These are phyloP conservation scores for Andrena bucephala DNA, from an alignment of 2,888 invertebrate genomes.

Conservation along the genomic window DNA sequence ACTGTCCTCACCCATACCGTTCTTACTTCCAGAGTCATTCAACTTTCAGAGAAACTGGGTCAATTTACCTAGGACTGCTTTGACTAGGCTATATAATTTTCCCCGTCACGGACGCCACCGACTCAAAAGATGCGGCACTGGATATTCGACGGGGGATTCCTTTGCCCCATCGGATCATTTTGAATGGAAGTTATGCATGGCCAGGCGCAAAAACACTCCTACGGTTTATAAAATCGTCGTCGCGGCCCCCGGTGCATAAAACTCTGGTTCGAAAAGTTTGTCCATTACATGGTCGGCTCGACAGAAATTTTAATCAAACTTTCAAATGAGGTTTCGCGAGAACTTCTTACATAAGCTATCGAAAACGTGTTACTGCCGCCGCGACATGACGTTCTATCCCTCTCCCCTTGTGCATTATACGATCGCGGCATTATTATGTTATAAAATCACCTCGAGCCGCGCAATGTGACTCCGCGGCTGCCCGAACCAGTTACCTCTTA, in stretches of 20 bases:
- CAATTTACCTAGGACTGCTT: not conserved
- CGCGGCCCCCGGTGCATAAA: constrained; percentile 54
- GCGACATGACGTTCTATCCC: constrained; percentile 23
- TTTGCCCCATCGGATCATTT: constrained; percentile 20
- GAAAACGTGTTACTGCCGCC: constrained; percentile 64
- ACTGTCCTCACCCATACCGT: too few species aligned
- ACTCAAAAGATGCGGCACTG: not conserved
- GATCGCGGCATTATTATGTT: constrained; percentile 28
- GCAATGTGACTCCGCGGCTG: not conserved
- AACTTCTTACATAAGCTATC: constrained; percentile 68
- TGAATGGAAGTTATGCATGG: constrained; percentile 56
- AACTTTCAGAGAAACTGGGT: not conserved
- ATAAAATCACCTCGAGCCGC: constrained; percentile 24
- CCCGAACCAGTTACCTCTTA: not conserved
- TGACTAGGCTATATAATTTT: not conserved
- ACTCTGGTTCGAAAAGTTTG: constrained; percentile 68
- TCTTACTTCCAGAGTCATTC: too few species aligned
- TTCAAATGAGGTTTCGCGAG: constrained; percentile 71
- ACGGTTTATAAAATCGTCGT: constrained; percentile 67
- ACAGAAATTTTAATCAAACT: constrained; percentile 74
- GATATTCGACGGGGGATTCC: not conserved
- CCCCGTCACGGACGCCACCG: not conserved
- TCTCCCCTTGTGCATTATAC: not conserved
- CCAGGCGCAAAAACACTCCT: constrained; percentile 42
- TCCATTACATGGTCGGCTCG: constrained; percentile 60